Percentiles rank a stretch among this genome's conserved stretches.
Evolutionary conservation across 2,888 invertebrate species (phyloP).

Genomic region (Melolontha melolontha): DNA sequence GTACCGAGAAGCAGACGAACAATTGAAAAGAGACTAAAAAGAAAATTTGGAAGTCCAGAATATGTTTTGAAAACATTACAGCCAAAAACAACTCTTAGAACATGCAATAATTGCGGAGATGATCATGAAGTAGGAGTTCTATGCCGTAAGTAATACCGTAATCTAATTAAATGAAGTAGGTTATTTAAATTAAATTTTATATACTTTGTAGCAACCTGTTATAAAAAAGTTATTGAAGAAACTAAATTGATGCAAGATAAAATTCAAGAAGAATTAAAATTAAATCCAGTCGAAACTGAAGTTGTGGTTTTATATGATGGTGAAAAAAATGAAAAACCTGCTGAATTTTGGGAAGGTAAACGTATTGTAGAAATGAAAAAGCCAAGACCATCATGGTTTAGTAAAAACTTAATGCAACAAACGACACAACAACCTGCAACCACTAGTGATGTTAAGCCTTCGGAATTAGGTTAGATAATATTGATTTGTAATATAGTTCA

Average conservation of each 20-base stretch:
- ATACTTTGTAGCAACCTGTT: slow-evolving; percentile 81
- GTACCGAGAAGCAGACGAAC: slow-evolving; percentile 85
- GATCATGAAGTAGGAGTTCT: slow-evolving; percentile 82
- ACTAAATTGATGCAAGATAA: slow-evolving; percentile 83
- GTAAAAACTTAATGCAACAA: slow-evolving; percentile 84
- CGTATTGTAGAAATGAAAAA: slow-evolving; percentile 88
- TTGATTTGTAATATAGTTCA: background rate
- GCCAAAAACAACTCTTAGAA: slow-evolving; percentile 79
- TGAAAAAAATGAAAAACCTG: slow-evolving; percentile 76
- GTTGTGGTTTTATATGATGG: slow-evolving; percentile 88
- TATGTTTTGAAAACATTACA: slow-evolving; percentile 77
- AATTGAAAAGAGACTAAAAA: slow-evolving; percentile 77
- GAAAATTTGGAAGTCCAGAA: slow-evolving; percentile 79
- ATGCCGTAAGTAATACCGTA: slow-evolving; percentile 76
- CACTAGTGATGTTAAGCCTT: slow-evolving; percentile 81
- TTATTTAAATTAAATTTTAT: slow-evolving; percentile 32
- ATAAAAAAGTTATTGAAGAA: slow-evolving; percentile 83
- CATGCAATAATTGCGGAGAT: slow-evolving; percentile 87
- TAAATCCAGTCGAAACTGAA: slow-evolving; percentile 84
- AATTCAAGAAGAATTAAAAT: slow-evolving; percentile 77
- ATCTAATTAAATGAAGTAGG: background rate
- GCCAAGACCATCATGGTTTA: slow-evolving; percentile 89
- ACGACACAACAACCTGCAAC: slow-evolving; percentile 78
- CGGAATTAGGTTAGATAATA: slow-evolving; percentile 72
- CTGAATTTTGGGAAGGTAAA: slow-evolving; percentile 76